Base-by-base conservation (phyloP, 2,888 invertebrate species). In the Pterostichus madidus region DNA sequence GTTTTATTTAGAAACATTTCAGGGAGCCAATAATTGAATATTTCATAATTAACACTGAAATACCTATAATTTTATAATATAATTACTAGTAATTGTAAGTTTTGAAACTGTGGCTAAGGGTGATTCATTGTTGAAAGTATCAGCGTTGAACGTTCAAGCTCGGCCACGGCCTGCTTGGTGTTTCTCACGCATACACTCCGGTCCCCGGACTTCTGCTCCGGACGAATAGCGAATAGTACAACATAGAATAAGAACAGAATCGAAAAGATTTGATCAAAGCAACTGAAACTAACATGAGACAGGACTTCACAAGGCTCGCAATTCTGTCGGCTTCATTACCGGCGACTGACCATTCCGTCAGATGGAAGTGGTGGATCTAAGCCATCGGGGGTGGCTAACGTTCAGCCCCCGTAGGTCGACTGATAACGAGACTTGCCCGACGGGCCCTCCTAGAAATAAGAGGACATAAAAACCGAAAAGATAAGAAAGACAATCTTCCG, bases 401-500 rank as follows among this genome's bases (percentile, higher is more conserved):
- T 56, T 13, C 56, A n/a, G 5, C 39, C 59, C 53, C 17, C 7
- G 15, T 35, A 64, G 32, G 64, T 64, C 61, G 13, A 17, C 24
- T 44, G 78, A 78, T 80, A 80, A 80, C 80, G 39, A 32, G 44
- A 39, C 7, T 35, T 32, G 46, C 71, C 31, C 46, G 39, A 39
- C 52, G 31, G 15, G 13, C 64, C 35, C 64, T 32, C 13, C 61
- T 44, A 24, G 59, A 78, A 78, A 78, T 78, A 78, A 73, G 35
- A 49, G 71, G 35, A 73, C 80, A 71, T 80, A 80, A 80, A 80
- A 80, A 80, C 80, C 71, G 13, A 80, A 76, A 35, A 82, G 81
- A 82, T 82, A 82, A 82, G 81, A 61, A 82, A 82, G 44, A 76
- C 81, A 82, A 82, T 82, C 81, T 82, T 61, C 80, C 31, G 49